A percentile compares a stretch with the other conserved stretches of the same genome.
These are phyloP conservation scores for Tinamus major DNA, from an alignment of 2,797 vertebrate genomes.

Conservation along the genomic window DNA sequence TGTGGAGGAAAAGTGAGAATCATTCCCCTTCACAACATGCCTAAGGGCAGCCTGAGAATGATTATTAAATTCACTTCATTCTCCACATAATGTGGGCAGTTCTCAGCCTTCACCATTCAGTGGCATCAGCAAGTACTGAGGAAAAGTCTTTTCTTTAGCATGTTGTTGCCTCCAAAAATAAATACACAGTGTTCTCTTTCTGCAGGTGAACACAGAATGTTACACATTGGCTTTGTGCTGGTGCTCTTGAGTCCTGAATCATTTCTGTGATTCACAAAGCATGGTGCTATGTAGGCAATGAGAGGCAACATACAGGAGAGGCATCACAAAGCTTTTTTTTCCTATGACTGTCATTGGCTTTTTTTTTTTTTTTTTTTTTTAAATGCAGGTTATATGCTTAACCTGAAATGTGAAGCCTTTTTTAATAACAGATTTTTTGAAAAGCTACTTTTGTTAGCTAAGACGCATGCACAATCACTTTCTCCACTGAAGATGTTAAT, in stretches of 20 bases:
- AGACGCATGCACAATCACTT: conserved; percentile 37
- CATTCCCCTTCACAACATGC: conserved; percentile 43
- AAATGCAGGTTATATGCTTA: background rate
- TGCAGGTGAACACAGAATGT: conserved; percentile 35
- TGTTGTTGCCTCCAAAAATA: background rate
- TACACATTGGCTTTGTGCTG: background rate
- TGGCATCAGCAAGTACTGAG: background rate
- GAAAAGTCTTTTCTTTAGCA: background rate
- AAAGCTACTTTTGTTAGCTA: background rate
- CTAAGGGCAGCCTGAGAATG: conserved; percentile 36
- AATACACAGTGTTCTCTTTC: background rate
- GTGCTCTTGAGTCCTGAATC: background rate
- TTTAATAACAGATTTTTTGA: background rate
- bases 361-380: background rate
- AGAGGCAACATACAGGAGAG: background rate
- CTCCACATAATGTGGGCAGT: background rate
- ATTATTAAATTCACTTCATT: background rate
- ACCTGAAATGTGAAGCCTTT: background rate
- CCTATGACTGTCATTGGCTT: background rate
- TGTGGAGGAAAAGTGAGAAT: conserved; percentile 48
- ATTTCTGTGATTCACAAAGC: background rate
- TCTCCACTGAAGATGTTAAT: conserved; percentile 51
- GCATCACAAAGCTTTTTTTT: background rate
- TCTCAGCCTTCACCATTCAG: conserved; percentile 11
- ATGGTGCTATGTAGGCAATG: background rate